Evolutionary conservation across 2,888 invertebrate genomes (phyloP).

Genomic region (Cheilosia vulpina): DNA sequence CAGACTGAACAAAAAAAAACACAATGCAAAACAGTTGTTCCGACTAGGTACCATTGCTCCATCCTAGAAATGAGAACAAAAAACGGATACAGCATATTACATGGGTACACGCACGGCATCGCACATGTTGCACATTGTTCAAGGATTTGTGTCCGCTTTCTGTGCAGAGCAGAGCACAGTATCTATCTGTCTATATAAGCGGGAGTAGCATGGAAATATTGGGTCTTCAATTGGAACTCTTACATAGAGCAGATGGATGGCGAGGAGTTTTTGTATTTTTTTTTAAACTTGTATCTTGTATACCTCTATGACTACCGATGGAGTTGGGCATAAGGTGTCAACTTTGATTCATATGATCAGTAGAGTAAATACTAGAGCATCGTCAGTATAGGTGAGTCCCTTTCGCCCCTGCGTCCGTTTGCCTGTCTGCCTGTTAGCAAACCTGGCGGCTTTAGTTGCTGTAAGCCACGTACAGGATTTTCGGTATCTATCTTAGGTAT

Average conservation of each 20-base stretch:
- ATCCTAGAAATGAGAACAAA: slow-evolving; percentile 22
- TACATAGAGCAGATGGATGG: slow-evolving; percentile 1
- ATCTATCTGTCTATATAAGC: background rate
- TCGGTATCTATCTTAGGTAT: slow-evolving; percentile 47
- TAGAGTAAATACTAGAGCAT: slow-evolving; percentile 50
- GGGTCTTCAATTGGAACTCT: slow-evolving; percentile 49
- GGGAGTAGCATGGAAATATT: slow-evolving; percentile 3
- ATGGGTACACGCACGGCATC: slow-evolving; percentile 51
- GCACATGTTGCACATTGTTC: slow-evolving; percentile 68
- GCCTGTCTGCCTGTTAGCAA: background rate
- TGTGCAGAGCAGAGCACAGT: background rate
- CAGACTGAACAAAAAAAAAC: slow-evolving; percentile 8
- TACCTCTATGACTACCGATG: background rate
- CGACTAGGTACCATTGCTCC: slow-evolving; percentile 7
- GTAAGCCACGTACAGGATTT: slow-evolving; percentile 50
- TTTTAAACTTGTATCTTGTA: background rate
- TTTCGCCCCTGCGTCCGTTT: background rate
- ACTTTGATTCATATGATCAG: slow-evolving; percentile 55
- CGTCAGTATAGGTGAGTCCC: background rate
- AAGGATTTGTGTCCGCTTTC: slow-evolving; percentile 36
- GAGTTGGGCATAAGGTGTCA: slow-evolving; percentile 41
- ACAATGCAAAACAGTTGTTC: slow-evolving; percentile 6
- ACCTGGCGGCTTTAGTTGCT: slow-evolving; percentile 24
- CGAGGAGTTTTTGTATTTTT: slow-evolving; percentile 37
- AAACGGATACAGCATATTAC: slow-evolving; percentile 50